Conservation (phyloP, 2,797 vertebrate genomes). For the Sebastes minor region DNA sequence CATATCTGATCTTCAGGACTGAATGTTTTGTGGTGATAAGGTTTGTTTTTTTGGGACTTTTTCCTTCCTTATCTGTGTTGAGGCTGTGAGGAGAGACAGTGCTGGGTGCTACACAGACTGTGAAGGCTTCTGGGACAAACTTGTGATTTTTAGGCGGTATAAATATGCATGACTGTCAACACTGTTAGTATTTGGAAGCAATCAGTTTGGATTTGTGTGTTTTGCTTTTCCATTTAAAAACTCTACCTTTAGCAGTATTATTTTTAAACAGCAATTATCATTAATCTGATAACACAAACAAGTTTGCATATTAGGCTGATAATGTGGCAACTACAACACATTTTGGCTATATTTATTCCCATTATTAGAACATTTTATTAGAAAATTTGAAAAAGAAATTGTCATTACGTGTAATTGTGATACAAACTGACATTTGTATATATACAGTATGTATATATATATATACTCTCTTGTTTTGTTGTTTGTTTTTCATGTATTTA, state of each 20-base stretch:
- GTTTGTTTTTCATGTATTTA: no score
- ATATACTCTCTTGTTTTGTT: no score
- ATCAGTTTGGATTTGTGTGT: background rate
- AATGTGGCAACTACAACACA: background rate
- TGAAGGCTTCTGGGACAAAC: background rate
- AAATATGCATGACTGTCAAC: background rate
- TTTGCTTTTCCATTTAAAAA: background rate
- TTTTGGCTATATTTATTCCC: background rate
- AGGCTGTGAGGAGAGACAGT: background rate
- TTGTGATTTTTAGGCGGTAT: constrained; percentile 4
- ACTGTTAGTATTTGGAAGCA: background rate
- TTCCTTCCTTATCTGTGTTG: constrained; percentile 15
- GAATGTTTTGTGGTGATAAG: constrained; percentile 27
- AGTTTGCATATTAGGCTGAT: background rate
- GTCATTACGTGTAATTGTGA: no score
- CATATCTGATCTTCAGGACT: constrained; percentile 5
- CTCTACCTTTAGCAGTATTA: background rate
- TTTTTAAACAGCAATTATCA: background rate
- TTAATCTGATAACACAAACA: background rate
- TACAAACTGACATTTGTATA: no score
- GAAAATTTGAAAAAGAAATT: no score
- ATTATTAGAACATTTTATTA: background rate
- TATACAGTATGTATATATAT: no score
- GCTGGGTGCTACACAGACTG: background rate
- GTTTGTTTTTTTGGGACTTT: background rate